phyloP scores from a whole-genome alignment of 2,888 invertebrate species.

The Brachylomia viminalis region DNA sequence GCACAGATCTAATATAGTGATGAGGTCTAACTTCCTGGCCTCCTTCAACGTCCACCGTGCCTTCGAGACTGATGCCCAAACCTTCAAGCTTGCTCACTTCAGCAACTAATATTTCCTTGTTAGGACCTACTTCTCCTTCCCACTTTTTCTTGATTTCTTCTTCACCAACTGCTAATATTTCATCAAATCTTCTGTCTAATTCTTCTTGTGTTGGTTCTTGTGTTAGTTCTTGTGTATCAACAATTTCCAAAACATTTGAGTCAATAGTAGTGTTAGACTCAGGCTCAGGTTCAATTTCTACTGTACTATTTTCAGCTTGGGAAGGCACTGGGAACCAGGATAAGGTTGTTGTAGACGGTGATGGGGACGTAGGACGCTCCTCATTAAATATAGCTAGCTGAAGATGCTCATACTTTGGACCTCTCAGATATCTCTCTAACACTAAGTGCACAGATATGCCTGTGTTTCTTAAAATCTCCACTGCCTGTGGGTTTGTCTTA shows the following conservation, averaged over 20 bases:
- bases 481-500: constrained; percentile 98
- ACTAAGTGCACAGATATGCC: constrained; percentile 97
- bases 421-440: constrained; percentile 97
- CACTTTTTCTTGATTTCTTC: constrained; percentile 95
- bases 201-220: constrained; percentile 91
- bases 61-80: constrained; percentile 99
- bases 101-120: constrained; percentile 97
- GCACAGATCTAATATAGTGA: constrained; percentile 98
- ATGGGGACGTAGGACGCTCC: constrained; percentile 91
- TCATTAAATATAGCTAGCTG: constrained; percentile 95
- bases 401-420: constrained; percentile 97
- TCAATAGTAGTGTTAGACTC: constrained; percentile 96
- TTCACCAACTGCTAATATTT: constrained; percentile 88
- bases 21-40: constrained; percentile 99
- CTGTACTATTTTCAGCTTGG: constrained; percentile 90
- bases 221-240: constrained; percentile 75
- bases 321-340: constrained; percentile 96
- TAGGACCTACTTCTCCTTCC: constrained; percentile 94
- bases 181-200: constrained; percentile 88
- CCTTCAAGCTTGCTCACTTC: constrained; percentile 98
- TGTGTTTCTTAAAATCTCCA: constrained; percentile 98
- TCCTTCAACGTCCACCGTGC: constrained; percentile 99
- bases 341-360: constrained; percentile 95
- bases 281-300: constrained; percentile 94
- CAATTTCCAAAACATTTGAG: constrained; percentile 92